Evolutionary conservation across 2,113 vertebrate species (phyloP).

Genomic region (Ancistrus triradiatus): DNA sequence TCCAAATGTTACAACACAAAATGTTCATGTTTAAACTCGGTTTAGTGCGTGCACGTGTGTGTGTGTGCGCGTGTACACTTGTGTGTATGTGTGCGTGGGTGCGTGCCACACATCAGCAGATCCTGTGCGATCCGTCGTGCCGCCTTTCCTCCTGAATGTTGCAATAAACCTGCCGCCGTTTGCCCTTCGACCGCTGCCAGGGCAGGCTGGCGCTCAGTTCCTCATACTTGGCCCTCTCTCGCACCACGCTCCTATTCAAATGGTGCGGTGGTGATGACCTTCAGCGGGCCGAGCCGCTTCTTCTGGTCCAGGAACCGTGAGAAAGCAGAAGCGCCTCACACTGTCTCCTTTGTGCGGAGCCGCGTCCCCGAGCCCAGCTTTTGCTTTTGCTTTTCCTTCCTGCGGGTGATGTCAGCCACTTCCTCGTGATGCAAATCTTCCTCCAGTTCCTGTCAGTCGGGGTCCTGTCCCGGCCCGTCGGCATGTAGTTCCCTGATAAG

Average conservation of each 20-base stretch:
- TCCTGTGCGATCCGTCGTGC: not conserved
- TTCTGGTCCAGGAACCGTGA: conserved; percentile 22
- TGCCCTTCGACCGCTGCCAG: too few relatives aligned
- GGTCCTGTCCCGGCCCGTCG: conserved; percentile 45
- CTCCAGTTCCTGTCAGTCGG: conserved; percentile 7
- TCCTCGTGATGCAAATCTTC: conserved; percentile 38
- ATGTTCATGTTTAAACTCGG: too few relatives aligned
- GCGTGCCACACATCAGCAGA: not conserved
- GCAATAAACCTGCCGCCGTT: too few relatives aligned
- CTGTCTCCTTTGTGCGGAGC: conserved; percentile 12
- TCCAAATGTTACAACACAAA: too few relatives aligned
- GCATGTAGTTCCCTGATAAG: conserved; percentile 55
- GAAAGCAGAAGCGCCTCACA: conserved; percentile 44
- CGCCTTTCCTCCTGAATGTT: not conserved
- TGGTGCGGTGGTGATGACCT: conserved; percentile 36
- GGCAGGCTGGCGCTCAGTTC: too few relatives aligned
- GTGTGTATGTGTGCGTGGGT: too few relatives aligned
- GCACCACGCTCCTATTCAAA: conserved; percentile 30
- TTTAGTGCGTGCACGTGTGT: too few relatives aligned
- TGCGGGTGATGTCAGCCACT: not conserved
- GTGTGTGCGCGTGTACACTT: too few relatives aligned
- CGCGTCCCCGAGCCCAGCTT: not conserved
- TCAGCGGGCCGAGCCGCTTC: conserved; percentile 34
- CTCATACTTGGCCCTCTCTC: too few relatives aligned
- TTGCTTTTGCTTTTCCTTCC: conserved; percentile 23